These are phyloP conservation scores for Plectrocnemia conspersa DNA, from an alignment of 1,140 invertebrate genomes.

Conservation along the genomic window DNA sequence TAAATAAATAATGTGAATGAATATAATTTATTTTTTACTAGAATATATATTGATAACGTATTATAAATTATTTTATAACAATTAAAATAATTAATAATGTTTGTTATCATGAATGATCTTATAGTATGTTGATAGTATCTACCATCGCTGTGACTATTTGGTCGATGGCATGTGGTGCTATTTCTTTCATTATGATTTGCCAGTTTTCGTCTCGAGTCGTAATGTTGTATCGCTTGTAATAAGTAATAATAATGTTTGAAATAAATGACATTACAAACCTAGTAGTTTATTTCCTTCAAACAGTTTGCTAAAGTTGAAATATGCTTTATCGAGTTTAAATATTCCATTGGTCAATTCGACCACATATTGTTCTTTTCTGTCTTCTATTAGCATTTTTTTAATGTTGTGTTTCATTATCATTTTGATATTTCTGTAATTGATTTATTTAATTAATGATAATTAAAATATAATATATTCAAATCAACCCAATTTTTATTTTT, in stretches of 20 bases:
- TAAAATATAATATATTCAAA: neutral
- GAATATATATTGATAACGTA: no score
- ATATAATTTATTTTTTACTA: slow-evolving; percentile 13
- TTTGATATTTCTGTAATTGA: slow-evolving; percentile 49
- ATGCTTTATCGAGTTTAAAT: slow-evolving; percentile 46
- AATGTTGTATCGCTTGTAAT: slow-evolving; percentile 47
- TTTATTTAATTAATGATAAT: no score
- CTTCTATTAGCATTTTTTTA: slow-evolving; percentile 39
- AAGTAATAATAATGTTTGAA: slow-evolving; percentile 7
- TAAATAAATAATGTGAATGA: no score
- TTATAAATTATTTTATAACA: no score
- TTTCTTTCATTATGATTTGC: slow-evolving; percentile 47
- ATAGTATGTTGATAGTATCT: slow-evolving; percentile 41
- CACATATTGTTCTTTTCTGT: slow-evolving; percentile 48
- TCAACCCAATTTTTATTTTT: neutral
- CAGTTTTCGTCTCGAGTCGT: slow-evolving; percentile 46
- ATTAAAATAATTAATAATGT: no score
- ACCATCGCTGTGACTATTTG: slow-evolving; percentile 43
- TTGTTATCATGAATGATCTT: slow-evolving; percentile 11
- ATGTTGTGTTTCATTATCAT: slow-evolving; percentile 46
- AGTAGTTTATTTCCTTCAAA: slow-evolving; percentile 50
- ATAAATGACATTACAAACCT: slow-evolving; percentile 38
- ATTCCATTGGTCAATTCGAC: slow-evolving; percentile 46
- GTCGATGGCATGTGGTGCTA: slow-evolving; percentile 45
- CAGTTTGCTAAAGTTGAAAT: slow-evolving; percentile 53